Percentiles rank a stretch among this genome's conserved stretches.
Evolutionary conservation across 2,888 invertebrate species (phyloP).

Genomic region (Clostera curtula): DNA sequence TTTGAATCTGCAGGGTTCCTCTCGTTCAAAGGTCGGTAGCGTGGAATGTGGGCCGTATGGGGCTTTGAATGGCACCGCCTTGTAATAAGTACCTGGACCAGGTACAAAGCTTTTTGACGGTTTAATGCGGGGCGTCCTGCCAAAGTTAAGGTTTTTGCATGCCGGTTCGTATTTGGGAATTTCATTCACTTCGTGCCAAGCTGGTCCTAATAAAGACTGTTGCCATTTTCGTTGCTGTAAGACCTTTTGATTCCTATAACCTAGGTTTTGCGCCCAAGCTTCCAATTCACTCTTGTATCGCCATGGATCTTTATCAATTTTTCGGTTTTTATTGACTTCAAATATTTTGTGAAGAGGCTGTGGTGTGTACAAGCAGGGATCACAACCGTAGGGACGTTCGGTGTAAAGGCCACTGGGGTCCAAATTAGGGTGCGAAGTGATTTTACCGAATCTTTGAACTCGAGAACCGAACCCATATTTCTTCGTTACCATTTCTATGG

Average conservation of each 20-base stretch:
- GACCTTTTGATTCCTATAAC: constrained; percentile 53
- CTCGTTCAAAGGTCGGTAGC: constrained; percentile 46
- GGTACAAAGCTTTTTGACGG: constrained; percentile 28
- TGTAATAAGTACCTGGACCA: constrained; percentile 56
- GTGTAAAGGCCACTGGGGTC: constrained; percentile 45
- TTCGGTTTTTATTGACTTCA: constrained; percentile 31
- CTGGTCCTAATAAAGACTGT: constrained; percentile 44
- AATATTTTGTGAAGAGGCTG: constrained; percentile 32
- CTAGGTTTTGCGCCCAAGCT: constrained; percentile 56
- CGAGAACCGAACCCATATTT: constrained; percentile 30
- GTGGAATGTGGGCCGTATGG: constrained; percentile 50
- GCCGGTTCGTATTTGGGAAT: constrained; percentile 29
- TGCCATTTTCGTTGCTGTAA: constrained; percentile 38
- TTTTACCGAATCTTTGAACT: constrained; percentile 39
- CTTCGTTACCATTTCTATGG: constrained; percentile 15
- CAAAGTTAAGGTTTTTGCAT: constrained; percentile 51
- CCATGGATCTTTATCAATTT: constrained; percentile 48
- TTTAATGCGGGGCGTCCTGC: constrained; percentile 38
- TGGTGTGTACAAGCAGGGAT: constrained; percentile 51
- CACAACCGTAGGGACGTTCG: constrained; percentile 34
- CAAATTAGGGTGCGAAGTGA: constrained; percentile 45
- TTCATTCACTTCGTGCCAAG: constrained; percentile 41
- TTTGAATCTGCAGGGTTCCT: constrained; percentile 53
- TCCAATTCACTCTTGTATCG: constrained; percentile 51
- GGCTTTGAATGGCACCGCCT: constrained; percentile 37